These are phyloP conservation scores for Leucoptera coffeella DNA, from an alignment of 2,888 invertebrate genomes.

Conservation along the genomic window DNA sequence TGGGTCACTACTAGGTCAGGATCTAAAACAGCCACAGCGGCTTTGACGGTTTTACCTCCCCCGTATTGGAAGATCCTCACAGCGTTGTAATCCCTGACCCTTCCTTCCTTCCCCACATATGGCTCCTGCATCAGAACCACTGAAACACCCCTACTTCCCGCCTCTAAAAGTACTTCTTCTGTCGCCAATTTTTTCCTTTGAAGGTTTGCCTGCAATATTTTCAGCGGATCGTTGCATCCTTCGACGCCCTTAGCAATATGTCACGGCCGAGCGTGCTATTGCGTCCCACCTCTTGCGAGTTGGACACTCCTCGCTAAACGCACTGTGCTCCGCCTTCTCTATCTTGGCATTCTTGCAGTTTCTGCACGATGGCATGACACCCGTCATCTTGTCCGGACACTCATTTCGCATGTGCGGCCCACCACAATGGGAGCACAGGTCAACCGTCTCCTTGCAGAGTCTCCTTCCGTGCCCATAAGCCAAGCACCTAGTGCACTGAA, in stretches of 20 bases:
- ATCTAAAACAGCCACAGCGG: conserved; percentile 2
- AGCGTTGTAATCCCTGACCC: too few relatives aligned
- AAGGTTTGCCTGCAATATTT: conserved; percentile 1
- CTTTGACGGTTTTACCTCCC: too few relatives aligned
- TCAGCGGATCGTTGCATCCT: not conserved
- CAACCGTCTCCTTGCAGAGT: conserved; percentile 5
- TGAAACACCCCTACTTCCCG: too few relatives aligned
- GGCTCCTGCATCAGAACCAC: too few relatives aligned
- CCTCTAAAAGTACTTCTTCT: too few relatives aligned
- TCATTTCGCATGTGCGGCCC: conserved; percentile 3
- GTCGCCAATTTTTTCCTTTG: too few relatives aligned
- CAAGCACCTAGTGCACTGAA: too few relatives aligned
- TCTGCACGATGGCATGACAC: conserved; percentile 2
- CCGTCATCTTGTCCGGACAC: too few relatives aligned
- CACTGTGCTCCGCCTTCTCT: conserved; percentile 4
- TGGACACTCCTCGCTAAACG: too few relatives aligned
- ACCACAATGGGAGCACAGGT: conserved; percentile 10
- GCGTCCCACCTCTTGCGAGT: conserved; percentile 8
- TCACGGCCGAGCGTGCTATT: conserved; percentile 7
- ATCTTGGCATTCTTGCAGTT: conserved; percentile 5
- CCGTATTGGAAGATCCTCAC: too few relatives aligned
- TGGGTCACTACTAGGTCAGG: not conserved
- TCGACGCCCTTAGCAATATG: too few relatives aligned
- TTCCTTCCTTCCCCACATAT: conserved; percentile 1
- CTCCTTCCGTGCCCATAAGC: too few relatives aligned